phyloP scores from a whole-genome alignment of 2,888 invertebrate species.

The Marasmarcha lunaedactyla region DNA sequence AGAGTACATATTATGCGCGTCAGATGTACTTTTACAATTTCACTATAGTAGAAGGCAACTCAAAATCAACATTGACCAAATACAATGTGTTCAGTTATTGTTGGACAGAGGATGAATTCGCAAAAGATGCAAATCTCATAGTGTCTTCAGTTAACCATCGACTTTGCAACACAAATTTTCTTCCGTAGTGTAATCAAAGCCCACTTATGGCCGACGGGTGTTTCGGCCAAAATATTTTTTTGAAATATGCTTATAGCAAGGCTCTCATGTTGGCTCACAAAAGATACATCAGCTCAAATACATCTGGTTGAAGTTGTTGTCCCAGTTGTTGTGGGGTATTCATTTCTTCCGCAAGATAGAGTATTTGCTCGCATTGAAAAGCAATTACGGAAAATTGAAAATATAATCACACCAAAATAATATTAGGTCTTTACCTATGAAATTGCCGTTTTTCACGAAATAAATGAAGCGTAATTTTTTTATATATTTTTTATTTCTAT shows the following conservation, averaged over 20 bases:
- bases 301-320: slow-evolving; percentile 7
- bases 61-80: slow-evolving; percentile 5
- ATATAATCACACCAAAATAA: no score
- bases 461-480: no score
- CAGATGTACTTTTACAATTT: slow-evolving; percentile 11
- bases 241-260: slow-evolving; percentile 10
- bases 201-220: slow-evolving; percentile 9
- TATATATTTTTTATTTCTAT: no score
- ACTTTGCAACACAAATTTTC: slow-evolving; percentile 8
- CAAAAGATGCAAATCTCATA: slow-evolving; percentile 11
- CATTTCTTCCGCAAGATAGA: slow-evolving; percentile 12
- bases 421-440: no score
- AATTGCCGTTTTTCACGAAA: no score
- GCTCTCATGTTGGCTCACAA: slow-evolving; percentile 8
- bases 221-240: slow-evolving; percentile 9
- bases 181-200: neutral
- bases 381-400: slow-evolving; percentile 6
- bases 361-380: slow-evolving; percentile 12
- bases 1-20: slow-evolving; percentile 7
- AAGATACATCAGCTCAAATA: slow-evolving; percentile 6
- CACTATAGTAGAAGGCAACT: slow-evolving; percentile 9
- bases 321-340: slow-evolving; percentile 12
- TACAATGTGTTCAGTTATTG: slow-evolving; percentile 9
- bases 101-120: slow-evolving; percentile 10
- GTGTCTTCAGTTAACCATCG: slow-evolving; percentile 8